phyloP scores from a whole-genome alignment of 1,140 invertebrate genomes.

The Trichogramma pretiosum region DNA sequence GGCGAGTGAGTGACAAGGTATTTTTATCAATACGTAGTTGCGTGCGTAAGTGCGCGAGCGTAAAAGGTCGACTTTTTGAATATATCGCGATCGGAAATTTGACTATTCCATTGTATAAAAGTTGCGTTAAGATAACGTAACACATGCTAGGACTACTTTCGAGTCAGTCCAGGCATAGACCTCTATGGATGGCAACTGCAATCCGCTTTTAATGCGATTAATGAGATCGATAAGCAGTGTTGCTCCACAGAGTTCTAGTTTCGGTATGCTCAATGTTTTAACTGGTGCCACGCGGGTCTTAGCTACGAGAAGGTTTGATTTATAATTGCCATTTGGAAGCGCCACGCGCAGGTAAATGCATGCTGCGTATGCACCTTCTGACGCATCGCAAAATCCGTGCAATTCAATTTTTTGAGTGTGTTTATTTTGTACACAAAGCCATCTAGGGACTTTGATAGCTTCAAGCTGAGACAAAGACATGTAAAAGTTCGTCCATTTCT shows the following conservation, averaged over 20 bases:
- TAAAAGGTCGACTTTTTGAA: no score
- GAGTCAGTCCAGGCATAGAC: no score
- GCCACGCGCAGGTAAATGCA: slow-evolving; percentile 22
- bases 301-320: slow-evolving; percentile 20
- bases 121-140: no score
- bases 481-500: background rate
- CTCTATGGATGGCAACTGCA: no score
- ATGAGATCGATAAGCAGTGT: slow-evolving; percentile 8
- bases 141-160: no score
- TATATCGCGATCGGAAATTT: no score
- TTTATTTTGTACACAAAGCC: background rate
- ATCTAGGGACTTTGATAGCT: background rate
- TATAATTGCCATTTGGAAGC: slow-evolving; percentile 3
- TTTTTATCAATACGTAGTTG: no score
- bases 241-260: slow-evolving; percentile 17
- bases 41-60: no score
- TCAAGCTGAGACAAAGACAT: background rate
- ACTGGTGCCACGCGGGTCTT: slow-evolving; percentile 30
- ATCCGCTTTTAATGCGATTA: no score
- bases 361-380: slow-evolving; percentile 21
- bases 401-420: slow-evolving; percentile 10
- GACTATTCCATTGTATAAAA: no score
- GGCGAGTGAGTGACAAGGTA: no score
- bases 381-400: slow-evolving; percentile 27
- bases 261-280: slow-evolving; percentile 13